Evolutionary conservation across 2,113 vertebrate species (phyloP).

Genomic region (Gobiocypris rarus): DNA sequence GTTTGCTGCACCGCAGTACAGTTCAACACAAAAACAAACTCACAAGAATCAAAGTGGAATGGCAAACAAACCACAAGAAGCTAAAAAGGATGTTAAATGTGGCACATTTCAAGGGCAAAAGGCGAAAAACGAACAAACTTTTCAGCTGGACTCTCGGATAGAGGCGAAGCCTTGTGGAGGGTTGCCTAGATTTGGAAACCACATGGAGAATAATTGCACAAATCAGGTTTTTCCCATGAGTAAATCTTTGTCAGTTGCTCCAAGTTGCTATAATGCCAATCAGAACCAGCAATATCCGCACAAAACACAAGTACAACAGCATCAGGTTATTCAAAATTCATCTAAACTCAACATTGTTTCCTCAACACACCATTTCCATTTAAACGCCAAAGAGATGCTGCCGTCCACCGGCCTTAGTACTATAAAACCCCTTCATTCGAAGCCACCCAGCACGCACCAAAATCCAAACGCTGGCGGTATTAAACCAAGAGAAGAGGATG

Average conservation of each 20-base stretch:
- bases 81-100: not conserved
- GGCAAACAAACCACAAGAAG: conserved; percentile 10
- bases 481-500: not conserved
- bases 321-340: not conserved
- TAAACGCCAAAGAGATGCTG: not conserved
- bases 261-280: not conserved
- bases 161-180: conserved; percentile 37
- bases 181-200: not conserved
- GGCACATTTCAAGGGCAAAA: not conserved
- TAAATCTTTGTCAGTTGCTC: not conserved
- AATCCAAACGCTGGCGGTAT: not conserved
- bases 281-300: not conserved
- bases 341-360: not conserved
- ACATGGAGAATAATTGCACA: not conserved
- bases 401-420: not conserved
- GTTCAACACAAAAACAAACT: conserved; percentile 65
- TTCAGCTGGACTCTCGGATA: conserved; percentile 53
- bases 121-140: conserved; percentile 42
- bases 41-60: not conserved
- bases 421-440: not conserved
- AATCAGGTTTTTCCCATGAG: not conserved
- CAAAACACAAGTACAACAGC: not conserved
- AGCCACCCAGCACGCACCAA: not conserved
- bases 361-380: not conserved
- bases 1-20: conserved; percentile 55